Base-by-base conservation (phyloP, 2,888 invertebrate genomes). In the Theretra japonica region DNA sequence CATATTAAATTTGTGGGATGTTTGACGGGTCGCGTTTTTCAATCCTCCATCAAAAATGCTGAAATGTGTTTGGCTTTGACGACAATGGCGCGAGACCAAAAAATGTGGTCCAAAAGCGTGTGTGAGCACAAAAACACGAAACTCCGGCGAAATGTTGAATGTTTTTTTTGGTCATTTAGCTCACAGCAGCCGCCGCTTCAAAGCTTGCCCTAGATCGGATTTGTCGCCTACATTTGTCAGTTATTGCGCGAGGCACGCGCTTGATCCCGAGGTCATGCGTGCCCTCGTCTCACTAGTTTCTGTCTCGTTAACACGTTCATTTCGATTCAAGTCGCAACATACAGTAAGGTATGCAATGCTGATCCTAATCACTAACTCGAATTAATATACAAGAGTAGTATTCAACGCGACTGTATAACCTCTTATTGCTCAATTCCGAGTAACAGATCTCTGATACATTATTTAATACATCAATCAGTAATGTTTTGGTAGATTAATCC, bases 221-320 rank as follows among this genome's bases (percentile, higher is more conserved):
- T 82, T 84, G 86, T 90, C 86, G 82, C 87, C 83, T 86, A 87
- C 83, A 86, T 86, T 85, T 80, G 83, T 84, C 82, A 81, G 82
- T 78, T 77, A 74, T 75, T 76, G 81, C 75, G 75, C 79, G 79
- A 81, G 82, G 83, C 87, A 88, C 86, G 86, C 83, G 86, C 83
- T 81, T 86, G 88, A 90, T 85, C 90, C 83, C 80, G 80, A 76
- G 90, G 88, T 90, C 88, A 90, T 79, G 83, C 84, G 80, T 83
- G 83, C 79, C 80, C 79, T 83, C 82, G 79, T 82, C 82, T 86
- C 79, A 78, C 82, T 85, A 82, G 82, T 85, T 85, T 83, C 84
- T 83, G 83, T 82, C 85, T 88, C 86, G 88, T 92, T 89, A 89
- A 83, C 84, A 86, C 83, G 83, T 83, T 81, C 82, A 84, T 83